Percentiles rank a stretch among this genome's conserved stretches.
Conservation (phyloP, 2,113 vertebrate species). For the Callopanchax toddi region DNA sequence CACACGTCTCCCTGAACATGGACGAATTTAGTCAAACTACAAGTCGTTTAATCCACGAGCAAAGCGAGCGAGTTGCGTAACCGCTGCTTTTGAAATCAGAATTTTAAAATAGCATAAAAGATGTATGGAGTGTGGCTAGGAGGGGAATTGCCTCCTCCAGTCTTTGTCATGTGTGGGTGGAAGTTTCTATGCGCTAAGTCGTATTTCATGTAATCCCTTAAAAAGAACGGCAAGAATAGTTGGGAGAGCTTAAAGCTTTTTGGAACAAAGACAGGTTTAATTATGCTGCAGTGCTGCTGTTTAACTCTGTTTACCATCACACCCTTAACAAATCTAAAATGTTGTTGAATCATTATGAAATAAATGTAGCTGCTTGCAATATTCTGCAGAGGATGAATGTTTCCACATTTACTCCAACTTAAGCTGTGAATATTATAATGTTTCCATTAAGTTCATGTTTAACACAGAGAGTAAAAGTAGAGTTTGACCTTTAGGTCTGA, state of each 20-base stretch:
- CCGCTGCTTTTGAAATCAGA: conserved; percentile 29
- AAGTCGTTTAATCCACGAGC: conserved; percentile 19
- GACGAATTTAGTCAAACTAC: conserved; percentile 9
- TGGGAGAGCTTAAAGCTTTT: conserved; percentile 21
- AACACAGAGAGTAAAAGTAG: no score
- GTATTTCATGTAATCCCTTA: conserved; percentile 55
- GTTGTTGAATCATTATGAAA: conserved; percentile 1
- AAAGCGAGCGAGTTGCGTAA: conserved; percentile 24
- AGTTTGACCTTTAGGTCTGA: no score
- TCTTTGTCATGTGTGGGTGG: conserved; percentile 52
- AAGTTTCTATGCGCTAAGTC: conserved; percentile 44
- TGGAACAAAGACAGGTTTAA: conserved; percentile 28
- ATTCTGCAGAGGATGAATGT: background rate
- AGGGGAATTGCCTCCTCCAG: conserved; percentile 37
- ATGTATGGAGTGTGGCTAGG: conserved; percentile 30
- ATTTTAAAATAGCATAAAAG: conserved; percentile 48
- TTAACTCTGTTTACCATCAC: conserved; percentile 23
- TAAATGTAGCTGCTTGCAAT: conserved; percentile 4
- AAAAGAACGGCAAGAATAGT: conserved; percentile 34
- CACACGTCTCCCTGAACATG: conserved; percentile 2
- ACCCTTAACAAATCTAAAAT: background rate
- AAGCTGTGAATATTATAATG: no score
- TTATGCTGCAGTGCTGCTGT: conserved; percentile 18
- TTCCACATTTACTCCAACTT: no score
- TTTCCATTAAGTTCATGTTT: no score